A percentile compares a stretch with the other conserved stretches of the same genome.
Evolutionary conservation across 2,888 invertebrate genomes (phyloP).

Genomic region (Cataglyphis livida): DNA sequence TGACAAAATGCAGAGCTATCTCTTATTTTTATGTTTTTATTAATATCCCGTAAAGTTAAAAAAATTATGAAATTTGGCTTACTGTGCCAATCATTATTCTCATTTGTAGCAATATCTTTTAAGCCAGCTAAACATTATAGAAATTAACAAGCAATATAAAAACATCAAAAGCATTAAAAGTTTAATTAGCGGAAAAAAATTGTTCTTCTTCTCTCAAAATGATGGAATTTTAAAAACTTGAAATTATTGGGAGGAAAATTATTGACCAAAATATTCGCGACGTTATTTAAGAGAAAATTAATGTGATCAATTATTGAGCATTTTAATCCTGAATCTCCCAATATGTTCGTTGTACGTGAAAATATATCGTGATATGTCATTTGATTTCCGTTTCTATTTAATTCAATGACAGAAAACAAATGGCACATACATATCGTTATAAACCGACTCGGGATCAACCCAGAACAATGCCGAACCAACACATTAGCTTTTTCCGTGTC

Average conservation of each 20-base stretch:
- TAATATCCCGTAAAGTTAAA: slow-evolving; percentile 3
- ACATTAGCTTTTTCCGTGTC: slow-evolving; percentile 7
- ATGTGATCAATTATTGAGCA: not conserved
- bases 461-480: slow-evolving; percentile 27
- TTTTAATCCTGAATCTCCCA: not conserved
- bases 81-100: not conserved
- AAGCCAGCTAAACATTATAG: not conserved
- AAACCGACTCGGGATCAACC: not conserved
- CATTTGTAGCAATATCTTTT: not conserved
- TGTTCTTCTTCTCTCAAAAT: not conserved
- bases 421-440: not conserved
- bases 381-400: not conserved
- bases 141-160: slow-evolving; percentile 15
- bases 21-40: not conserved
- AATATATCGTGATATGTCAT: not conserved
- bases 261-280: not conserved
- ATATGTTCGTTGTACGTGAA: not conserved
- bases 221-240: not conserved
- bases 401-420: slow-evolving; percentile 13
- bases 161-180: slow-evolving; percentile 13
- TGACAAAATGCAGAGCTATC: not conserved
- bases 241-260: not conserved
- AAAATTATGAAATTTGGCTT: not conserved
- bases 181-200: not conserved
- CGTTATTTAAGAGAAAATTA: not conserved